A percentile compares a stretch with the other conserved stretches of the same genome.
Conservation (phyloP, 2,113 vertebrate species). For the Cynopterus brachyotis region DNA sequence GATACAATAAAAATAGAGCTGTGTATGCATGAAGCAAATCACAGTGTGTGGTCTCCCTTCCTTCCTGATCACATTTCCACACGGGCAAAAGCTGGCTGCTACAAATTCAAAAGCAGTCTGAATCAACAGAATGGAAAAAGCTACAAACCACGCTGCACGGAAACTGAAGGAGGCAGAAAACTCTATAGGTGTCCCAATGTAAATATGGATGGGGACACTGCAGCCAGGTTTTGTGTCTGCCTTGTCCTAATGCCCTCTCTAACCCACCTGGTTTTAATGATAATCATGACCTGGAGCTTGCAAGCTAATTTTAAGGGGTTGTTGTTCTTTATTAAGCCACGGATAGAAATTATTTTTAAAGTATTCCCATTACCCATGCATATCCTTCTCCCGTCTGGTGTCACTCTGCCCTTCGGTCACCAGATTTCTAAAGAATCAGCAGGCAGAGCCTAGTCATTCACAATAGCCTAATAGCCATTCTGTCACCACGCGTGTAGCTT, state of each 20-base stretch:
- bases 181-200: not conserved
- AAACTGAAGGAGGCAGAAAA: not conserved
- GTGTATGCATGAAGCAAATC: conserved; percentile 48
- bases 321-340: not conserved
- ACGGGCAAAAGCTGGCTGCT: conserved; percentile 57
- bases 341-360: not conserved
- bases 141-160: not conserved
- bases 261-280: not conserved
- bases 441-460: not conserved
- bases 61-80: conserved; percentile 56
- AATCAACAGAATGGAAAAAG: not conserved
- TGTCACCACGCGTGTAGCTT: not conserved
- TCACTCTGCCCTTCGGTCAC: not conserved
- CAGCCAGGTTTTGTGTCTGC: not conserved
- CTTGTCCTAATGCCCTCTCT: not conserved
- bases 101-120: conserved; percentile 43
- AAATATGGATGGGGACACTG: not conserved
- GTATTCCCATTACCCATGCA: not conserved
- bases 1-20: conserved; percentile 75
- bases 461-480: not conserved
- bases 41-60: conserved; percentile 37
- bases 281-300: not conserved
- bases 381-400: not conserved
- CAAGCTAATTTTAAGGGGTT: not conserved
- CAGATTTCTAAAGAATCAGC: not conserved